phyloP scores from a whole-genome alignment of 2,888 invertebrate species.

The Gryllus longicercus region DNA sequence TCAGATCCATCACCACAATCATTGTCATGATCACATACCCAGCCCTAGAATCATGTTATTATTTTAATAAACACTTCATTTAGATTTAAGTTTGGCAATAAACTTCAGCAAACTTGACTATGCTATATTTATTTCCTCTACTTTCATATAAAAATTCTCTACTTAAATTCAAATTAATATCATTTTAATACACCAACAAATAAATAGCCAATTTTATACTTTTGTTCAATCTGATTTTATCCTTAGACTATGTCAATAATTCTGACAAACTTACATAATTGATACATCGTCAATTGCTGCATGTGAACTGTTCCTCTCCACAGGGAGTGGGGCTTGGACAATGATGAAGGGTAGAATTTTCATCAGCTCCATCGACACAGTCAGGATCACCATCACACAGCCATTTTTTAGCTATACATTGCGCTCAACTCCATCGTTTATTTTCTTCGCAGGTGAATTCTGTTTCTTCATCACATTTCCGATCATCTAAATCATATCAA shows the following conservation, averaged over 20 bases:
- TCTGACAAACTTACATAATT: conserved; percentile 56
- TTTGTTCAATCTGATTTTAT: too few relatives aligned
- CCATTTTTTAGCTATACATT: conserved; percentile 92
- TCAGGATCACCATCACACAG: conserved; percentile 96
- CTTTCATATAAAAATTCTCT: neutral
- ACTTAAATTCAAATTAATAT: neutral
- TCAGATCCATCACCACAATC: conserved; percentile 97
- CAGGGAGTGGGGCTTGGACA: conserved; percentile 85
- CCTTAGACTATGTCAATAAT: too few relatives aligned
- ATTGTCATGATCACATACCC: conserved; percentile 93
- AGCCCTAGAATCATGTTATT: conserved; percentile 51
- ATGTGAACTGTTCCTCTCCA: conserved; percentile 86
- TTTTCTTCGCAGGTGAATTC: conserved; percentile 89
- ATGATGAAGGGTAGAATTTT: conserved; percentile 76
- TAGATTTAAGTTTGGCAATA: too few relatives aligned
- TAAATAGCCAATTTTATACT: neutral
- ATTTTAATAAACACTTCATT: too few relatives aligned
- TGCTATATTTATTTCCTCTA: neutral
- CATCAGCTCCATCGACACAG: conserved; percentile 89
- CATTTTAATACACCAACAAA: too few relatives aligned
- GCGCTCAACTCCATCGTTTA: conserved; percentile 86
- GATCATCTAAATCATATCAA: conserved; percentile 59
- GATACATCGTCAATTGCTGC: conserved; percentile 89
- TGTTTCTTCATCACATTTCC: conserved; percentile 89
- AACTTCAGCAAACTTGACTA: too few relatives aligned